A percentile compares a stretch with the other conserved stretches of the same genome.
These are phyloP conservation scores for Tridacna crocea DNA, from an alignment of 2,888 invertebrate genomes.

Conservation along the genomic window DNA sequence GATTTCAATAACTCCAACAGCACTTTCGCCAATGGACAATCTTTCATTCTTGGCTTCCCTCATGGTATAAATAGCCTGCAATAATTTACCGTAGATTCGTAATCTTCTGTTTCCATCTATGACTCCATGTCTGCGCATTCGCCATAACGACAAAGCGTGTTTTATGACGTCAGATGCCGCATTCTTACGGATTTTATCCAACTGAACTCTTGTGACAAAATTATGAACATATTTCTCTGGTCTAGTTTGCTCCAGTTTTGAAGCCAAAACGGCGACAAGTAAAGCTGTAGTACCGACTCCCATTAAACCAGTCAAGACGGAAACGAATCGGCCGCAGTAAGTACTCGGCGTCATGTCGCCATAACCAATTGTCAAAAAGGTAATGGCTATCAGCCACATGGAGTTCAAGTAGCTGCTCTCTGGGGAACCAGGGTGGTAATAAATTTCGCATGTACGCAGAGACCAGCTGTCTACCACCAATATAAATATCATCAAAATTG, in stretches of 20 bases:
- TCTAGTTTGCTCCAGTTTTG: constrained; percentile 77
- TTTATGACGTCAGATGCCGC: constrained; percentile 78
- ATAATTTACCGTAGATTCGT: constrained; percentile 69
- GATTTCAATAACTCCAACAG: constrained; percentile 74
- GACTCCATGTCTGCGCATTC: constrained; percentile 64
- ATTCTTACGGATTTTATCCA: constrained; percentile 73
- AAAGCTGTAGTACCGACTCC: constrained; percentile 77
- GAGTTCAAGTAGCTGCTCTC: constrained; percentile 68
- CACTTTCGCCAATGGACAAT: constrained; percentile 70
- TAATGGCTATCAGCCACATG: constrained; percentile 78
- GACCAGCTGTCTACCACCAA: constrained; percentile 75
- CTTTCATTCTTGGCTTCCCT: constrained; percentile 72
- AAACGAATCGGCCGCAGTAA: constrained; percentile 76
- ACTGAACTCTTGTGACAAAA: constrained; percentile 73
- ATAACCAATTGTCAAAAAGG: constrained; percentile 78
- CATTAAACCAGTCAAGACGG: constrained; percentile 75
- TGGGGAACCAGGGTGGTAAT: constrained; percentile 67
- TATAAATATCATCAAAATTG: constrained; percentile 69
- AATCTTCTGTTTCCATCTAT: constrained; percentile 49
- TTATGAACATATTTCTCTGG: constrained; percentile 79
- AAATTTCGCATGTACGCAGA: constrained; percentile 74
- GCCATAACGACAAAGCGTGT: constrained; percentile 72
- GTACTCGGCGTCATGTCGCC: constrained; percentile 75
- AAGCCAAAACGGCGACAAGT: constrained; percentile 76
- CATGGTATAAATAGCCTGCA: constrained; percentile 73